These are phyloP conservation scores for Stenolophus ochropezus DNA, from an alignment of 2,888 invertebrate genomes.

Conservation along the genomic window DNA sequence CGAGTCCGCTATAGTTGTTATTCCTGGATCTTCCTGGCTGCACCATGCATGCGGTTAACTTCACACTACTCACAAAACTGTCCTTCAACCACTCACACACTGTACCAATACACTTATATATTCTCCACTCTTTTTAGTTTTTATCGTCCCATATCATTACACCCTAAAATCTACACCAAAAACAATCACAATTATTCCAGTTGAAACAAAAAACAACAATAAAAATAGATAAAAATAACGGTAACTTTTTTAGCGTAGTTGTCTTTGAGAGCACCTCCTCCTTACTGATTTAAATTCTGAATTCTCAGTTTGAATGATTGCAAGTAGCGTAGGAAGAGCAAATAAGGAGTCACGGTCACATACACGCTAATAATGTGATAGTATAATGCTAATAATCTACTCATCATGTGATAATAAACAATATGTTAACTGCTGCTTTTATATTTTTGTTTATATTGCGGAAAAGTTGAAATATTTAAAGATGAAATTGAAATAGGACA, in stretches of 20 bases:
- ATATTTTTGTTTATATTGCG: background rate
- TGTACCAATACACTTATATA: background rate
- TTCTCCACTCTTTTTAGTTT: background rate
- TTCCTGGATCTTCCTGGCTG: slow-evolving; percentile 71
- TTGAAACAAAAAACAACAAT: background rate
- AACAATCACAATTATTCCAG: background rate
- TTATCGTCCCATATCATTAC: background rate
- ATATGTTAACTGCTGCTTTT: background rate
- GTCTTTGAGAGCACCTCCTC: background rate
- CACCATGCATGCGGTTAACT: slow-evolving; percentile 67
- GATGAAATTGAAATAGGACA: background rate
- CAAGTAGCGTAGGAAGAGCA: slow-evolving; percentile 26
- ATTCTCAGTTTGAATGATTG: background rate
- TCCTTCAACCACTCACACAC: slow-evolving; percentile 3
- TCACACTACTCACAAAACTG: slow-evolving; percentile 64
- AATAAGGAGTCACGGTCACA: slow-evolving; percentile 50
- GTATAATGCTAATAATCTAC: background rate
- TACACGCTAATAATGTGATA: slow-evolving; percentile 14
- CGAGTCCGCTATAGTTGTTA: slow-evolving; percentile 78
- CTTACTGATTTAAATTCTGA: background rate
- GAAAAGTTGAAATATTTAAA: background rate
- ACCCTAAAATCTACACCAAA: background rate
- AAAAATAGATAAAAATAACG: background rate
- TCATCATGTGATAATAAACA: background rate
- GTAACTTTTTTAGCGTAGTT: background rate